Evolutionary conservation across 1,140 invertebrate genomes (phyloP).

Genomic region (Leptopilina boulardi): DNA sequence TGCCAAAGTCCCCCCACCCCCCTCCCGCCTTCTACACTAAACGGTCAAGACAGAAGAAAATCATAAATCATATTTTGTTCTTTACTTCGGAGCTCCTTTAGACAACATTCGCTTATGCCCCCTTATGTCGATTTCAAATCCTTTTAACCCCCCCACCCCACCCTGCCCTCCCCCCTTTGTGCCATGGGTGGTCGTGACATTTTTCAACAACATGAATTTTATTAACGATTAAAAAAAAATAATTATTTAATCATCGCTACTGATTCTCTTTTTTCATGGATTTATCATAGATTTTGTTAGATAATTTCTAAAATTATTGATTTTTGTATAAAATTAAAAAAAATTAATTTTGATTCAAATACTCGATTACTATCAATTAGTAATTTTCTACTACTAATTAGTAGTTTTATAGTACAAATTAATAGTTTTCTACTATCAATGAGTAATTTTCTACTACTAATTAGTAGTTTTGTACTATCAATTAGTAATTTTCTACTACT

Average conservation of each 20-base stretch:
- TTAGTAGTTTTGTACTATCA: no score
- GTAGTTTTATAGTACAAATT: no score
- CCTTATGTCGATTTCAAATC: conserved; percentile 41
- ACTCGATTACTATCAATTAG: no score
- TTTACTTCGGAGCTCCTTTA: conserved; percentile 34
- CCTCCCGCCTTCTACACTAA: neutral
- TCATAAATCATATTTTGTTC: conserved; percentile 62
- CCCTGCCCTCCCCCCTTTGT: conserved; percentile 52
- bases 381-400: no score
- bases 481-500: no score
- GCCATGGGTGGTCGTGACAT: conserved; percentile 32
- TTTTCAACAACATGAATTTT: neutral
- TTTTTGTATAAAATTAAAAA: no score
- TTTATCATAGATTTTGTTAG: no score
- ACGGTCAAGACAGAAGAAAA: conserved; percentile 55
- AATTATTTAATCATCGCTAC: neutral
- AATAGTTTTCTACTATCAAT: no score
- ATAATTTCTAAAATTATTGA: no score
- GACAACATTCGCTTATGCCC: conserved; percentile 37
- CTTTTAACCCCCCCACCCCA: no score
- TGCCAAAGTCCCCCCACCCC: conserved; percentile 26
- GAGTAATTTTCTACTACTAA: no score
- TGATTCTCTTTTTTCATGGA: neutral
- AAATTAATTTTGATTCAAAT: no score
- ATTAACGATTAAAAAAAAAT: neutral